These are phyloP conservation scores for Parapsyche elsis DNA, from an alignment of 1,140 invertebrate species.

Conservation along the genomic window DNA sequence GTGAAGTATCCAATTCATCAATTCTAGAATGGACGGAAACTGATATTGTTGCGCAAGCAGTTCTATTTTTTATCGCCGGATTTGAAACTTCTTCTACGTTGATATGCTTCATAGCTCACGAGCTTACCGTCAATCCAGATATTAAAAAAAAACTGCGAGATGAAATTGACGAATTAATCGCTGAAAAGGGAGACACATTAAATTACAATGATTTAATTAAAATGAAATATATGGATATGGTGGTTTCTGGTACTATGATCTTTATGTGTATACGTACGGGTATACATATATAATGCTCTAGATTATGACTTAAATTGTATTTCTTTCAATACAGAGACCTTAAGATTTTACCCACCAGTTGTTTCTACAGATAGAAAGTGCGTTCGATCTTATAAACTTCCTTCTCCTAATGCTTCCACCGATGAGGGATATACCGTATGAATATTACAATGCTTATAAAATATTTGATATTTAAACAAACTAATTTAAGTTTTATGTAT, in stretches of 20 bases:
- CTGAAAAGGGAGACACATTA: conserved; percentile 57
- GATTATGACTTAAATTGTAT: conserved; percentile 39
- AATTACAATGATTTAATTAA: conserved; percentile 63
- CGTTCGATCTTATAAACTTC: conserved; percentile 58
- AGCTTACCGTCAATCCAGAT: conserved; percentile 68
- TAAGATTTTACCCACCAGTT: conserved; percentile 66
- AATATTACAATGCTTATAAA: no score
- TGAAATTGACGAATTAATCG: conserved; percentile 59
- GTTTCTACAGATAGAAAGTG: conserved; percentile 60
- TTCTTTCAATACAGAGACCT: conserved; percentile 62
- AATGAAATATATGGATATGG: conserved; percentile 69
- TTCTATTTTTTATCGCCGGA: conserved; percentile 73
- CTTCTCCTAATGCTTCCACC: conserved; percentile 37
- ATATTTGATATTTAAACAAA: neutral
- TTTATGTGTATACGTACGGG: no score
- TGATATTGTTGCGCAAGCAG: conserved; percentile 72
- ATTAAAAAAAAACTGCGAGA: conserved; percentile 63
- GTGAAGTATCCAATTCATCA: neutral
- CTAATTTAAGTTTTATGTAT: conserved; percentile 49
- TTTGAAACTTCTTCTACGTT: conserved; percentile 69
- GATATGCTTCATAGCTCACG: conserved; percentile 62
- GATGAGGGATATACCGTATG: conserved; percentile 8
- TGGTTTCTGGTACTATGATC: conserved; percentile 61
- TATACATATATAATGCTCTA: no score
- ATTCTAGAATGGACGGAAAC: conserved; percentile 68